phyloP scores from a whole-genome alignment of 1,140 invertebrate species.

The Drosophila simulans region DNA sequence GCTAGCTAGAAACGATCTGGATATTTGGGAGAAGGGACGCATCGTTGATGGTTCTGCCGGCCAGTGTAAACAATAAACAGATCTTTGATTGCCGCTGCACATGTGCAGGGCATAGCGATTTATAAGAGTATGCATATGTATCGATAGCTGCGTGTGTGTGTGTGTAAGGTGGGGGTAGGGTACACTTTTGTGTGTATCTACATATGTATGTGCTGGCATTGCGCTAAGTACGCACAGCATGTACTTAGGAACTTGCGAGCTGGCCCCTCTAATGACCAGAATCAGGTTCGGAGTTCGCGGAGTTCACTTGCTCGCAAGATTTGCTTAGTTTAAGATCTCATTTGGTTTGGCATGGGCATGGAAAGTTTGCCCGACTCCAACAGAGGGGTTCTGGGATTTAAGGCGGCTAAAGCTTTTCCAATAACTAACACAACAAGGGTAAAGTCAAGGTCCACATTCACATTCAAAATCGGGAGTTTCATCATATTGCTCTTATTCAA shows the following conservation, averaged over 20 bases:
- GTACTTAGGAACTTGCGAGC: conserved; percentile 6
- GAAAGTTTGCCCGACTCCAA: not conserved
- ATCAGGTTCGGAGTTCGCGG: conserved; percentile 3
- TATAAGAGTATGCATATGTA: not conserved
- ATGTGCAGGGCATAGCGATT: conserved; percentile 26
- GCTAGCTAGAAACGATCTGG: conserved; percentile 37
- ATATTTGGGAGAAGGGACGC: not conserved
- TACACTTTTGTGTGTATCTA: conserved; percentile 20
- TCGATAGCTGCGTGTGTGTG: too few species aligned
- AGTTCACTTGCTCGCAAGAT: conserved; percentile 1
- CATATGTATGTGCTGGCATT: conserved; percentile 1
- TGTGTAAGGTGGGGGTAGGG: too few species aligned
- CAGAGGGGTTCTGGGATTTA: not conserved
- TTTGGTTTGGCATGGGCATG: too few species aligned
- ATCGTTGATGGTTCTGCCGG: conserved; percentile 5
- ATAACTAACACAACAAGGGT: not conserved
- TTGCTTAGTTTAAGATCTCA: not conserved
- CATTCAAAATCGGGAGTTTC: not conserved
- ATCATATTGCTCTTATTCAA: too few species aligned
- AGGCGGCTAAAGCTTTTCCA: not conserved
- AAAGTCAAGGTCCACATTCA: not conserved
- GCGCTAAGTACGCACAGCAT: conserved; percentile 1
- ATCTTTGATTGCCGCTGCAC: conserved; percentile 58
- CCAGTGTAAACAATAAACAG: conserved; percentile 76
- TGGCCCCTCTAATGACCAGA: not conserved